phyloP scores from a whole-genome alignment of 2,888 invertebrate genomes.

The Bembecia ichneumoniformis region DNA sequence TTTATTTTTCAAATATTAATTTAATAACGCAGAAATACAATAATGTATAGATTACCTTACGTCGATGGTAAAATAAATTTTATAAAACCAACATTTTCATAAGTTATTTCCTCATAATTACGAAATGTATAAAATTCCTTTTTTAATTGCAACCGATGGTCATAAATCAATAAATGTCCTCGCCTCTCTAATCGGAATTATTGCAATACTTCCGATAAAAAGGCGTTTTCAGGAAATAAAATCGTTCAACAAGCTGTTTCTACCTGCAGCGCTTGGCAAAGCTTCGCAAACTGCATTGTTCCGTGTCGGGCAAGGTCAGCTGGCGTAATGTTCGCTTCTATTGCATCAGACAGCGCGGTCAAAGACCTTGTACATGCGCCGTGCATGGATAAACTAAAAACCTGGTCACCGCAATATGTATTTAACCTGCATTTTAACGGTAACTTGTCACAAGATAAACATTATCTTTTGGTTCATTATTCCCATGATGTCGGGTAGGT shows the following conservation, averaged over 20 bases:
- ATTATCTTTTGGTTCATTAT: too few relatives aligned
- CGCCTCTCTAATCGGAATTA: background rate
- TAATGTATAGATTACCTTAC: too few relatives aligned
- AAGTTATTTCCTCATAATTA: too few relatives aligned
- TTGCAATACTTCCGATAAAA: background rate
- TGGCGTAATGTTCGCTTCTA: slow-evolving; percentile 49
- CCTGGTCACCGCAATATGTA: slow-evolving; percentile 10
- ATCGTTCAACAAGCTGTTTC: background rate
- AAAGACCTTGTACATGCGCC: background rate
- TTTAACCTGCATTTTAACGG: too few relatives aligned
- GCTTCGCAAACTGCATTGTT: slow-evolving; percentile 16
- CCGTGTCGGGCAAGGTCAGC: slow-evolving; percentile 44
- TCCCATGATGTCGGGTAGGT: too few relatives aligned
- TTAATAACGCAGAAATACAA: too few relatives aligned
- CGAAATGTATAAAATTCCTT: too few relatives aligned
- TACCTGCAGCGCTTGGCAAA: background rate
- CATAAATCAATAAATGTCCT: background rate
- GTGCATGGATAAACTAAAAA: slow-evolving; percentile 33
- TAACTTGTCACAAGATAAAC: too few relatives aligned
- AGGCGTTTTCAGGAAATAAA: background rate
- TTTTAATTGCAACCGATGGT: too few relatives aligned
- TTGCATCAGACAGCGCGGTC: slow-evolving; percentile 38
- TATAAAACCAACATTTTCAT: too few relatives aligned
- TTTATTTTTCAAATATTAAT: too few relatives aligned
- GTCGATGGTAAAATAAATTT: too few relatives aligned